Evolutionary conservation across 2,113 vertebrate genomes (phyloP).

Genomic region (Carettochelys insculpta): DNA sequence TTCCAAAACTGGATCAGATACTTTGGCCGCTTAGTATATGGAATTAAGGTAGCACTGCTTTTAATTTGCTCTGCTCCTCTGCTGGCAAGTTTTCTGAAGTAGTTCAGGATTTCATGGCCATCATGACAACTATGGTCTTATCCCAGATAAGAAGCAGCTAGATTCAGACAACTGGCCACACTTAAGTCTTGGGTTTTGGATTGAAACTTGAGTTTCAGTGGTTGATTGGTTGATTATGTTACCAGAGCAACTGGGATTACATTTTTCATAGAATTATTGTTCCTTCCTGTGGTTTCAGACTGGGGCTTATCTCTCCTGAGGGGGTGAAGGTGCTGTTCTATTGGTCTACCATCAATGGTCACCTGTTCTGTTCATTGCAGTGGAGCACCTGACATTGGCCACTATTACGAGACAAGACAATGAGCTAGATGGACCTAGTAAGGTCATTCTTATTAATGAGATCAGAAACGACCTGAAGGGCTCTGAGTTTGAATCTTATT

Average conservation of each 20-base stretch:
- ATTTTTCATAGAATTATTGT: not conserved
- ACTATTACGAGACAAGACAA: too few relatives aligned
- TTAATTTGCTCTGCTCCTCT: too few relatives aligned
- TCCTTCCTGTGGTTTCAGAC: not conserved
- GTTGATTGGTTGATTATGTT: not conserved
- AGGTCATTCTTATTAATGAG: too few relatives aligned
- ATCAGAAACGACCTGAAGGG: not conserved
- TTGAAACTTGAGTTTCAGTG: not conserved
- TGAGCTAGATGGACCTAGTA: too few relatives aligned
- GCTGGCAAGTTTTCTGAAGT: not conserved
- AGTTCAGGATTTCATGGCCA: not conserved
- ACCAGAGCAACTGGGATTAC: not conserved
- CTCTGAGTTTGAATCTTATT: slow-evolving; percentile 24
- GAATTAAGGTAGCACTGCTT: not conserved
- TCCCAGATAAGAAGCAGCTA: not conserved
- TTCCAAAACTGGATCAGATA: not conserved
- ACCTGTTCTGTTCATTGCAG: too few relatives aligned
- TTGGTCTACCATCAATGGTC: slow-evolving; percentile 3
- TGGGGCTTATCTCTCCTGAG: not conserved
- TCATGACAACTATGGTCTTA: too few relatives aligned
- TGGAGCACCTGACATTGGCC: too few relatives aligned
- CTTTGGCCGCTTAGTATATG: not conserved
- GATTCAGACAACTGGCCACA: not conserved
- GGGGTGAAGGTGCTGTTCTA: not conserved
- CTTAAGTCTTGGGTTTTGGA: not conserved